Evolutionary conservation across 2,797 vertebrate species (phyloP).

Genomic region (Pogonophryne albipinna): DNA sequence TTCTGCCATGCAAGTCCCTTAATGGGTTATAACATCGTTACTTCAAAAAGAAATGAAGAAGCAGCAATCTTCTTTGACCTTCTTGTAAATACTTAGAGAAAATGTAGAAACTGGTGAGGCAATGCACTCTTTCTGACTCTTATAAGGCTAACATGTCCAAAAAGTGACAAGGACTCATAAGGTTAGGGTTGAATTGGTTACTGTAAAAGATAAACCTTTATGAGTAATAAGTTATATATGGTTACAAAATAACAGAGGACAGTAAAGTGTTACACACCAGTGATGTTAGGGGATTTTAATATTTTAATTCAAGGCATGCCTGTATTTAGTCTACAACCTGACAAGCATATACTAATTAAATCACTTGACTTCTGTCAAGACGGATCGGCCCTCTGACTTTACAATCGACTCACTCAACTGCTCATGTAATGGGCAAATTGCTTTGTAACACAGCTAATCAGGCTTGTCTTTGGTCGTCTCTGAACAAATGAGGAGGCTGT

Average conservation of each 20-base stretch:
- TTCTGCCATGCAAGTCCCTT: neutral
- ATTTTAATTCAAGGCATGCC: neutral
- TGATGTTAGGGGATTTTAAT: neutral
- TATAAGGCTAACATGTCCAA: neutral
- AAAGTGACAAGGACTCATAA: neutral
- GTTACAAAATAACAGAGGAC: neutral
- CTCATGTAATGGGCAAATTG: slow-evolving; percentile 75
- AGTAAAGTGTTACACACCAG: neutral
- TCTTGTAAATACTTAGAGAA: slow-evolving; percentile 13
- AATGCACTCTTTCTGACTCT: neutral
- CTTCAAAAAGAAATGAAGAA: slow-evolving; percentile 6
- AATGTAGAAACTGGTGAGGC: neutral
- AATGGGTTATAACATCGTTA: slow-evolving; percentile 26
- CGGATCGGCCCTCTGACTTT: slow-evolving; percentile 41
- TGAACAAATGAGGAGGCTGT: slow-evolving; percentile 77
- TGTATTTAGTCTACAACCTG: slow-evolving; percentile 7
- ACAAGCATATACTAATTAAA: slow-evolving; percentile 47
- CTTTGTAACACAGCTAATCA: slow-evolving; percentile 77
- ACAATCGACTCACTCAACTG: slow-evolving; percentile 61
- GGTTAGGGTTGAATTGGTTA: neutral
- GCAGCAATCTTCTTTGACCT: neutral
- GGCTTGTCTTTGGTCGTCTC: slow-evolving; percentile 70
- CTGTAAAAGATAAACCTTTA: neutral
- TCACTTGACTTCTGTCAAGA: slow-evolving; percentile 42
- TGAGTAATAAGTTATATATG: neutral